phyloP scores from a whole-genome alignment of 1,140 invertebrate genomes.

The Parasteatoda tepidariorum region DNA sequence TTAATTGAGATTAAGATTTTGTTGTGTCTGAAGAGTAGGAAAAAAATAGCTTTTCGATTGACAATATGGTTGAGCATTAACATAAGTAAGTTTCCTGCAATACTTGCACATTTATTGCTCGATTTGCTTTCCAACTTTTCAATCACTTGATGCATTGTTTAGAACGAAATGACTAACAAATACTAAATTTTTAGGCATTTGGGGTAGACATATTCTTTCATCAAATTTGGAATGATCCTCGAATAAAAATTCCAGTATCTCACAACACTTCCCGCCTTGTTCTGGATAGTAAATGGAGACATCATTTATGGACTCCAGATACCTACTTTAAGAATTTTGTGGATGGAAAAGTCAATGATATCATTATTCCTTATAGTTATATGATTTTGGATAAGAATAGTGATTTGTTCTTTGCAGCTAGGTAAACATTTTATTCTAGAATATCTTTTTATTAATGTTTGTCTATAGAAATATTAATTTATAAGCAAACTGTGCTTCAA shows the following conservation, averaged over 20 bases:
- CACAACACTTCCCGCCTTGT: constrained; percentile 34
- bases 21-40: no score
- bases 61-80: no score
- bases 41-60: no score
- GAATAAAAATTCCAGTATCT: constrained; percentile 29
- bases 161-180: background rate
- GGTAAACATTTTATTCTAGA: constrained; percentile 23
- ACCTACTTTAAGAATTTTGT: constrained; percentile 63
- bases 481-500: no score
- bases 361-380: constrained; percentile 59
- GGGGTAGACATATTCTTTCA: constrained; percentile 62
- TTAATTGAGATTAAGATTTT: no score
- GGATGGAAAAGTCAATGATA: constrained; percentile 59
- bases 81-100: no score
- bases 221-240: constrained; percentile 61
- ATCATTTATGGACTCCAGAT: constrained; percentile 62
- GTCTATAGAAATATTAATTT: no score
- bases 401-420: constrained; percentile 51
- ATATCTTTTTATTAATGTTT: no score
- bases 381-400: constrained; percentile 53
- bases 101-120: background rate
- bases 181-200: constrained; percentile 43
- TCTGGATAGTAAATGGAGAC: constrained; percentile 59
- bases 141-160: background rate
- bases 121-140: background rate